Percentiles rank a stretch among this genome's conserved stretches.
Conservation (phyloP, 2,113 vertebrate species). For the Notiomystis cincta region DNA sequence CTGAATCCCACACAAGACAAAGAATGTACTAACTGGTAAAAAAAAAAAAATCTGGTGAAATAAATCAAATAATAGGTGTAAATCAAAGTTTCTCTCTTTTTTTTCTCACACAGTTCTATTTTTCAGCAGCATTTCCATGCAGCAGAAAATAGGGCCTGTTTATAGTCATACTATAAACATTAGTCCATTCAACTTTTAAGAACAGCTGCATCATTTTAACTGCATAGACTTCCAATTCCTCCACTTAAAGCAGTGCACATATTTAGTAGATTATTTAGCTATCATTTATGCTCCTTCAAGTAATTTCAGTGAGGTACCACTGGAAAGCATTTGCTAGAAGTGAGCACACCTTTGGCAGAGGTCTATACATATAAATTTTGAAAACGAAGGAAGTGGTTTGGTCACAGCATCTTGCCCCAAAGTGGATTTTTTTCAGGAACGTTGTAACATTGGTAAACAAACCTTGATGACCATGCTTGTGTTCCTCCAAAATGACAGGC, state of each 20-base stretch:
- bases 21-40: background rate
- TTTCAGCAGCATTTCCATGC: background rate
- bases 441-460: background rate
- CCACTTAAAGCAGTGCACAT: background rate
- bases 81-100: background rate
- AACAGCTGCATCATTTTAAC: background rate
- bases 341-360: background rate
- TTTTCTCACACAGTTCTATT: background rate
- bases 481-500: background rate
- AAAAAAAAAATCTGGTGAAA: background rate
- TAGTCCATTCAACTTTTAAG: background rate
- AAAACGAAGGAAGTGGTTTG: background rate
- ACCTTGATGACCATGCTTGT: background rate
- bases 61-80: background rate
- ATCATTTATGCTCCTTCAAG: background rate
- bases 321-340: background rate
- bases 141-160: background rate
- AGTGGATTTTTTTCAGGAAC: background rate
- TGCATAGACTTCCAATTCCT: background rate
- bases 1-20: background rate
- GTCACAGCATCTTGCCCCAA: background rate
- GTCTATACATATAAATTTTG: accelerated
- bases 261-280: background rate
- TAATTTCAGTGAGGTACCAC: background rate
- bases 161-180: background rate